Percentiles rank a stretch among this genome's conserved stretches.
Evolutionary conservation across 2,797 vertebrate species (phyloP).

Genomic region (Hypotaenidia philippensis): DNA sequence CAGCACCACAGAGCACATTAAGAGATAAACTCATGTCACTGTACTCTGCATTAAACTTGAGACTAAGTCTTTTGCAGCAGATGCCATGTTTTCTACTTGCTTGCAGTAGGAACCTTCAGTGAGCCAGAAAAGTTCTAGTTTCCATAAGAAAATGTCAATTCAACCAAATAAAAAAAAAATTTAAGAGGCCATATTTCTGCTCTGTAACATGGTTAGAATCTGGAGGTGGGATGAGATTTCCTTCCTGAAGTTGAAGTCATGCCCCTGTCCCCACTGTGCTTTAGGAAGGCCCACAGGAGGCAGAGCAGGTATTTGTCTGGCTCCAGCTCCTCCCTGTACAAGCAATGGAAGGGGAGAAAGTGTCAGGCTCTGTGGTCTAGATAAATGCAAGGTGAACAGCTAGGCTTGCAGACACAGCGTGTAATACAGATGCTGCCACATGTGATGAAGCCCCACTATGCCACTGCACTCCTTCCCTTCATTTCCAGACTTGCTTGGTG

Average conservation of each 20-base stretch:
- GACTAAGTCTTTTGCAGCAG: neutral
- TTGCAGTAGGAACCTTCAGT: neutral
- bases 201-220: neutral
- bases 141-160: neutral
- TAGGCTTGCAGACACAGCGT: neutral
- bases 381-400: fast-evolving
- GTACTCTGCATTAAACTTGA: neutral
- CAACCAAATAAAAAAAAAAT: neutral
- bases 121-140: neutral
- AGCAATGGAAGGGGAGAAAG: neutral
- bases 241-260: fast-evolving
- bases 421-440: neutral
- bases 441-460: fast-evolving
- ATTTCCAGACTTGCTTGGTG: neutral
- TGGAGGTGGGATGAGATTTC: neutral
- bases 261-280: neutral
- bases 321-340: neutral
- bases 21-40: neutral
- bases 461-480: neutral
- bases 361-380: neutral
- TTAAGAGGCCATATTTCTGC: neutral
- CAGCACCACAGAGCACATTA: neutral
- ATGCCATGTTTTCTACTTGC: neutral
- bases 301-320: neutral
- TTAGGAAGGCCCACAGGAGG: neutral